These are phyloP conservation scores for Sphaerodactylus townsendi DNA, from an alignment of 2,113 vertebrate species.

Conservation along the genomic window DNA sequence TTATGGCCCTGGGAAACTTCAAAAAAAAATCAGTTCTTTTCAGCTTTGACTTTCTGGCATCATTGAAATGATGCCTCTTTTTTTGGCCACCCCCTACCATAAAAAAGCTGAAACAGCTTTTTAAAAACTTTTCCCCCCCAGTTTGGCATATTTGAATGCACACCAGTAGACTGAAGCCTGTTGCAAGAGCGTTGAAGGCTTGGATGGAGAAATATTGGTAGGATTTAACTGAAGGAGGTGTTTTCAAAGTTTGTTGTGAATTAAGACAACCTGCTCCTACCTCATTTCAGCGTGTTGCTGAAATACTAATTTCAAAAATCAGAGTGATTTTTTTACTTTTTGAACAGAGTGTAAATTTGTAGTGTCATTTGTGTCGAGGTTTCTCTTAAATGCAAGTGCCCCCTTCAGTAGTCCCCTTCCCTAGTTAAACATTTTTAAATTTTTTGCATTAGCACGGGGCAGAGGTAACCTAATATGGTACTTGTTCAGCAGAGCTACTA, in stretches of 20 bases:
- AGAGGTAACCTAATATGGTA: slow-evolving; percentile 39
- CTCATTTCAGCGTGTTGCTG: background rate
- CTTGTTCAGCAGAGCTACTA: slow-evolving; percentile 57
- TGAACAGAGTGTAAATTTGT: background rate
- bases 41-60: too few relatives aligned
- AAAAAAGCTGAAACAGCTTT: too few relatives aligned
- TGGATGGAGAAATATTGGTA: background rate
- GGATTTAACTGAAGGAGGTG: too few relatives aligned
- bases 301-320: background rate
- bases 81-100: too few relatives aligned
- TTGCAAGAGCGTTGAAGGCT: background rate
- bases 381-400: background rate
- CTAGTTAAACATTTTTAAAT: slow-evolving; percentile 65
- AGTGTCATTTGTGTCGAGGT: background rate
- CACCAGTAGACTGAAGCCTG: too few relatives aligned
- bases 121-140: too few relatives aligned
- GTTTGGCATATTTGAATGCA: too few relatives aligned
- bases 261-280: background rate
- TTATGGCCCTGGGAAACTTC: too few relatives aligned
- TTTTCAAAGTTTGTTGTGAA: background rate
- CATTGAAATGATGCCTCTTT: too few relatives aligned
- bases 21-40: too few relatives aligned
- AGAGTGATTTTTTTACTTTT: background rate
- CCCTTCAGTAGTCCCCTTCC: slow-evolving; percentile 14
- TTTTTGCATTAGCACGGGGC: slow-evolving; percentile 61